Evolutionary conservation across 1,140 invertebrate species (phyloP), one percentile per base, ranked within the genome.

Genomic region (Cyclargus thomasi): DNA sequence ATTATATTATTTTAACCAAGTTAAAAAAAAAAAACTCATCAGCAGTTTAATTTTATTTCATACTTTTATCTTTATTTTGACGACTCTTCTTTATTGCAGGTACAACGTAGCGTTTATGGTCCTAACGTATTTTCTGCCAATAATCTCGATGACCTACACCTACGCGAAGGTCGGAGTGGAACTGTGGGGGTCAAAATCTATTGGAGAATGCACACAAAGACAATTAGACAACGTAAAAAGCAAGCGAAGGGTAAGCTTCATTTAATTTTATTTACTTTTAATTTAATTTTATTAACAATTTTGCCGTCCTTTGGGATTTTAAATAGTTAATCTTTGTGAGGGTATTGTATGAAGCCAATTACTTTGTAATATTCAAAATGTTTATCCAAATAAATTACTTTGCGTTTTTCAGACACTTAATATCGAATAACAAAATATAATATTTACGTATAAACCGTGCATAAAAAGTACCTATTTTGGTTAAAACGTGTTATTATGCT

Each of bases 121-220:
- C 69, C 91, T 99, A 63, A 99, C 97, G 18, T 99, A 99, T 90
- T 95, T 99, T 78, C 90, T 99, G 74, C 98, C 98, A 35, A 96
- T 99, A 74, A 92, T 94, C 65, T 96, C 96, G 8, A 97, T 99
- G 95, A 95, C 94, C 3, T 97, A 95, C 81, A 97, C 98, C 0
- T 99, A 99, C 83, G 94, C 95, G 0, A 91, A 96, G 63, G 96
- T 99, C 20, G 98, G 97, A 3, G 90, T 96, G 62, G 97, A 98
- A 76, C 92, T 99, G 2, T 99, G 98, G 97, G 97, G 97, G 2
- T 98, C 97, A 62, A 95, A 97, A 84, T 96, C 96, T 66, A 99
- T 99, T 65, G 98, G 98, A 0, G 98, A 99, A 91, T 95, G 95
- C 72, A 97, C 97, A 2, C 95, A 96, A 67, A 89, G 96, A 16